Base-by-base conservation (phyloP, 1,140 invertebrate genomes). In the Scaptomyza montana region DNA sequence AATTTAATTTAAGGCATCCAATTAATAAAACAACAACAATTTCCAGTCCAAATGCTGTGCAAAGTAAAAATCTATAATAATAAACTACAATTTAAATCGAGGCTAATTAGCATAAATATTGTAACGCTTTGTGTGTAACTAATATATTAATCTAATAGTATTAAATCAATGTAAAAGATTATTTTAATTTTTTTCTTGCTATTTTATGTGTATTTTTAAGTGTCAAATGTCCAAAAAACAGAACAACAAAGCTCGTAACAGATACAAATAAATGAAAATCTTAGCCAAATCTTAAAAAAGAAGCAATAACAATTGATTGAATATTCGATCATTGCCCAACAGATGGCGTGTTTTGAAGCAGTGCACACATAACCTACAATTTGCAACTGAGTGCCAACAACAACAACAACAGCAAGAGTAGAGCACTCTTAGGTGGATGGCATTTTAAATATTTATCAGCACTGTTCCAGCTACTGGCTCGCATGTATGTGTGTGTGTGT, bases 401-500 rank as follows among this genome's bases (percentile, higher is more conserved):
- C n/a, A 43, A 43, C n/a, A 43, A n/a, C 21, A 25, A 16, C 39
- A 41, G 12, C 12, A n/a, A 5, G 12, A 43, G n/a, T 6, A 43
- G 12, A 43, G 19, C 47, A 21, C 53, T n/a, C 56, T 13, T 62
- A 19, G 10, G 53, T 43, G 19, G 62, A 47, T 71, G 70, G 67
- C 66, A 65, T 77, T 87, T 89, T 79, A 87, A 87, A 87, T 87
- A 89, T 87, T 87, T 82, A 89, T 25, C 68, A 87, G 54, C 61
- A 39, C 56, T 59, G 51, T 19, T 33, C 46, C 46, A 51, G 45
- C 41, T 25, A 19, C 5, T 50, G 30, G 25, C n/a, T 49, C 10
- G 33, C 7, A 7, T 33, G 7, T 36, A 9, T 2, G 30, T 30
- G 8, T 36, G 10, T 9, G 16, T 41, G 28, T 71, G 77, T 71